Evolutionary conservation across 2,888 invertebrate species (phyloP), one percentile per base, ranked within the genome.

Genomic region (Barypeithes pellucidus): DNA sequence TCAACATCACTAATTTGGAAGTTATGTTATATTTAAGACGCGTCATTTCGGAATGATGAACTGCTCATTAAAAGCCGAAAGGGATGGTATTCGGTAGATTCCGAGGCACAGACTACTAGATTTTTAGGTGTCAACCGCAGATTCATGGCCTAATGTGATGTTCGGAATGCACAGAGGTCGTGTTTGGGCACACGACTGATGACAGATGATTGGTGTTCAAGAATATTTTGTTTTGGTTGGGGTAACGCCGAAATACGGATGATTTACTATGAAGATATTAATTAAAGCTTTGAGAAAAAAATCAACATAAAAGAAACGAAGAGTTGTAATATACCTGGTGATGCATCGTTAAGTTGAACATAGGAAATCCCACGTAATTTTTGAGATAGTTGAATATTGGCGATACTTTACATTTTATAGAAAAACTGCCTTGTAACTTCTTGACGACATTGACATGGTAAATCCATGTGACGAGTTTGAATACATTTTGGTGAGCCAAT

Each of bases 111-210:
- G 16, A 57, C 57, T n/a, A 60, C 52, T 41, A 45, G 39, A 65
- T 69, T 68, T 60, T 24, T 20, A 45, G 33, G 54, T 52, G 65
- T 60, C 69, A 66, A 54, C 36, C 24, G 60, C 54, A 61, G 66
- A 81, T 81, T 81, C 77, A 75, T 78, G 78, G 79, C 79, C 78
- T 79, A 76, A 78, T 79, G 76, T 78, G 78, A 79, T 80, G 77
- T 79, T 73, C 50, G 81, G 82, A 82, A 82, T 82, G 81, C 63
- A 68, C 74, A 43, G 57, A 79, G 82, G 80, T 82, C 81, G 79
- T 80, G 79, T 83, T 78, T 81, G 75, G 72, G 79, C 80, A 81
- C 80, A 81, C 79, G 81, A 77, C 61, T 79, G 82, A 68, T 80
- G 82, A 82, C 81, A 81, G 81, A 80, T 75, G 57, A 59, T 61